A percentile compares a stretch with the other conserved stretches of the same genome.
phyloP scores from a whole-genome alignment of 2,888 invertebrate species.

The Epirrhoe tristata region DNA sequence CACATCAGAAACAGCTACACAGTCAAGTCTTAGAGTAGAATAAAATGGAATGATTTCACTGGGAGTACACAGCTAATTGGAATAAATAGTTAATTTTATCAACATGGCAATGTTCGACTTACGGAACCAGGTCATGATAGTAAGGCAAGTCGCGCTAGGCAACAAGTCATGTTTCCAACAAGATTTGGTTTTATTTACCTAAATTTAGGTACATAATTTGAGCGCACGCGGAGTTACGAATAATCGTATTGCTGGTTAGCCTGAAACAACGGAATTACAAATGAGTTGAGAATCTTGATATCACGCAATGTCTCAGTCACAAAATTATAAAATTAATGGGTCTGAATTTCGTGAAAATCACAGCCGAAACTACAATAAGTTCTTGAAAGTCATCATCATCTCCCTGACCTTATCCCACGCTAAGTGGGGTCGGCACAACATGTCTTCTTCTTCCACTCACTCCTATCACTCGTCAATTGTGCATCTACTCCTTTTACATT shows the following conservation, averaged over 20 bases:
- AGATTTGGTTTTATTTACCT: constrained; percentile 16
- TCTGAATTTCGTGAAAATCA: too few relatives aligned
- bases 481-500: too few relatives aligned
- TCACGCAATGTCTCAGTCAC: neutral
- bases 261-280: constrained; percentile 23
- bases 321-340: neutral
- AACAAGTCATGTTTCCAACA: constrained; percentile 26
- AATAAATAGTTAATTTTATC: constrained; percentile 27
- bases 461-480: too few relatives aligned
- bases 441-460: too few relatives aligned
- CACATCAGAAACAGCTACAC: constrained; percentile 34
- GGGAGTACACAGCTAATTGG: constrained; percentile 22
- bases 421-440: too few relatives aligned
- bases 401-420: too few relatives aligned
- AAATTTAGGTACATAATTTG: neutral
- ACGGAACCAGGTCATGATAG: constrained; percentile 35
- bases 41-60: constrained; percentile 42
- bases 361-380: too few relatives aligned
- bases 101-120: constrained; percentile 32
- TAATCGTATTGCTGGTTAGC: constrained; percentile 32
- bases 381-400: too few relatives aligned
- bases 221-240: constrained; percentile 19
- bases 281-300: neutral
- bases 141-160: constrained; percentile 7
- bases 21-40: constrained; percentile 31